A percentile compares a stretch with the other conserved stretches of the same genome.
Conservation (phyloP, 2,113 vertebrate genomes). For the Ivindomyrus marchei region DNA sequence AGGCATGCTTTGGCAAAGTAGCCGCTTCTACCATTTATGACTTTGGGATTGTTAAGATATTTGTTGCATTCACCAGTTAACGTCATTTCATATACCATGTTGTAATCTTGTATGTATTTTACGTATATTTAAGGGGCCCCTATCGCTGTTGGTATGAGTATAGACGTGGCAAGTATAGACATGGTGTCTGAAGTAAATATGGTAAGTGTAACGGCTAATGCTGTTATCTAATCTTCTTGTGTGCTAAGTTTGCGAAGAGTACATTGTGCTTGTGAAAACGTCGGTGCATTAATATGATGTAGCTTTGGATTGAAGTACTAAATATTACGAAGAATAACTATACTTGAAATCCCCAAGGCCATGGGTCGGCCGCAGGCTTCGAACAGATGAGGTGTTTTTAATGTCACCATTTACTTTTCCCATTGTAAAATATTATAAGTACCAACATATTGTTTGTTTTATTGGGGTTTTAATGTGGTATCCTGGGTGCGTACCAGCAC, state of each 20-base stretch:
- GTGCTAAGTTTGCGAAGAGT: constrained; percentile 67
- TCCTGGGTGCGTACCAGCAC: neutral
- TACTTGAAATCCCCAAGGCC: neutral
- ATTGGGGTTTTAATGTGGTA: neutral
- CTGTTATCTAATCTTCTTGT: neutral
- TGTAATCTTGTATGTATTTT: neutral
- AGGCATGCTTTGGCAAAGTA: neutral
- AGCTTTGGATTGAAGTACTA: neutral
- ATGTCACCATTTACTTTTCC: neutral
- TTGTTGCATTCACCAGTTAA: neutral
- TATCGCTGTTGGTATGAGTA: constrained; percentile 94
- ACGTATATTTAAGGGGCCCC: constrained; percentile 68
- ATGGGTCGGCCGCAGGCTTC: neutral
- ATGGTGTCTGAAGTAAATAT: constrained; percentile 9
- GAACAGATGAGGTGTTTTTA: neutral
- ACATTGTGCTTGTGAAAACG: constrained; percentile 73
- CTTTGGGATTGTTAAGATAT: neutral
- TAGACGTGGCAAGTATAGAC: constrained; percentile 67
- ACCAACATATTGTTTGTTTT: neutral
- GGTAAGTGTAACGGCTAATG: constrained; percentile 86
- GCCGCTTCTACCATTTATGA: neutral
- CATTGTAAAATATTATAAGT: neutral
- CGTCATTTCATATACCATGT: neutral
- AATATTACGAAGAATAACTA: neutral
- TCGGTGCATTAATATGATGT: constrained; percentile 47